Conservation (phyloP, 2,888 invertebrate species). For the Xanthostigma xanthostigma region DNA sequence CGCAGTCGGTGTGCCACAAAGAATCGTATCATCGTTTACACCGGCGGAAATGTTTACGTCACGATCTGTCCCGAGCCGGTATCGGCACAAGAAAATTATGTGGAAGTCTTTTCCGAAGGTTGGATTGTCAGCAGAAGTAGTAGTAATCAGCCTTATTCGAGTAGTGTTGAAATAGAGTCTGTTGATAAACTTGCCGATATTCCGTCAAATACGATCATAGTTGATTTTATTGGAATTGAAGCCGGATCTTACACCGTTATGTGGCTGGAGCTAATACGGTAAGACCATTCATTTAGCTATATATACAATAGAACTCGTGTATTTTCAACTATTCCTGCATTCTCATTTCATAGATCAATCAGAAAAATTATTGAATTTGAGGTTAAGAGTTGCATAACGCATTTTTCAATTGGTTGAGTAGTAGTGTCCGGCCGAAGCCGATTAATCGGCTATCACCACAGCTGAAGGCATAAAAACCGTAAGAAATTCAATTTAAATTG, state of each 20-base stretch:
- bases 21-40: slow-evolving; percentile 66
- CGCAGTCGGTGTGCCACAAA: slow-evolving; percentile 50
- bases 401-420: no score
- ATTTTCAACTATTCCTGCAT: no score
- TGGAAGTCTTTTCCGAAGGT: slow-evolving; percentile 74
- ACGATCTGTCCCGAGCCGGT: slow-evolving; percentile 40
- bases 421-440: no score
- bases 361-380: no score
- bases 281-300: slow-evolving; percentile 8
- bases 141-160: slow-evolving; percentile 13
- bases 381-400: no score
- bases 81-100: slow-evolving; percentile 43
- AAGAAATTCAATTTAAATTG: no score
- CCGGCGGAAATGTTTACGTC: slow-evolving; percentile 43
- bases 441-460: no score
- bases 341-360: no score
- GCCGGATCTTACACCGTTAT: slow-evolving; percentile 58
- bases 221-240: slow-evolving; percentile 67
- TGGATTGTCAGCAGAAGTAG: slow-evolving; percentile 40
- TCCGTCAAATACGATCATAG: slow-evolving; percentile 51
- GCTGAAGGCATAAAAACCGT: no score
- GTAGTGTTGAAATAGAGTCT: slow-evolving; percentile 31
- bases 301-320: no score
- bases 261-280: slow-evolving; percentile 69
- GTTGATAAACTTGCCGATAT: slow-evolving; percentile 45